Base-by-base conservation (phyloP, 2,113 vertebrate genomes). In the Argyrosomus japonicus region DNA sequence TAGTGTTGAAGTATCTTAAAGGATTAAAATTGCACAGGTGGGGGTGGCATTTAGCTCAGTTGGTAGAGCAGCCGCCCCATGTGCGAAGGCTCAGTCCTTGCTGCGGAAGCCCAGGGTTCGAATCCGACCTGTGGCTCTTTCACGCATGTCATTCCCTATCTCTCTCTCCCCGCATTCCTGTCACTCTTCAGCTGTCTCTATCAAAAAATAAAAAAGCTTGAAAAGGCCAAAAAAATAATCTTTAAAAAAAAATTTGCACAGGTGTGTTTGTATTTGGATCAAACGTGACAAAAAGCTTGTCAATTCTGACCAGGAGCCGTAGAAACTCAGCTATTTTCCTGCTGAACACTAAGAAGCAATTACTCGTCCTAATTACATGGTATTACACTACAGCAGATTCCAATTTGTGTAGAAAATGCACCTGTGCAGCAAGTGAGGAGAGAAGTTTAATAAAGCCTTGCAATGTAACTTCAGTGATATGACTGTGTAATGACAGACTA, bases 401-500 rank as follows among this genome's bases (percentile, higher is more conserved):
- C 12, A 67, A 40, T 88, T 86, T 63, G 63, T 81, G 68, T 23
- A 50, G 56, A 79, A 74, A 83, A 80, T 58, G 65, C 83, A 83
- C 79, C 61, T 85, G 73, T 78, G 62, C 61, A 27, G 27, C 70
- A 21, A 74, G 27, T 61, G 77, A 50, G 45, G 58, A 32, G 61
- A 51, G 5, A 69, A 65, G 18, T 83, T 81, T 75, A 81, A 83
- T 88, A 73, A 85, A 62, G 76, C 56, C 45, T 18, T 18, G 53
- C 40, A 72, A 74, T 77, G 79, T 68, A 64, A 57, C 56, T 62
- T n/a, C 45, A 60, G 12, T 70, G 75, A 80, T 82, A 63, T 47
- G 68, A 57, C 62, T 71, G 60, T 57, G 43, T 75, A 60, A 83
- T 81, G 77, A 74, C 54, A 77, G 54, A 36, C 13, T 48, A n/a